Conservation (phyloP, 2,888 invertebrate species). For the Xiphydria camelus region DNA sequence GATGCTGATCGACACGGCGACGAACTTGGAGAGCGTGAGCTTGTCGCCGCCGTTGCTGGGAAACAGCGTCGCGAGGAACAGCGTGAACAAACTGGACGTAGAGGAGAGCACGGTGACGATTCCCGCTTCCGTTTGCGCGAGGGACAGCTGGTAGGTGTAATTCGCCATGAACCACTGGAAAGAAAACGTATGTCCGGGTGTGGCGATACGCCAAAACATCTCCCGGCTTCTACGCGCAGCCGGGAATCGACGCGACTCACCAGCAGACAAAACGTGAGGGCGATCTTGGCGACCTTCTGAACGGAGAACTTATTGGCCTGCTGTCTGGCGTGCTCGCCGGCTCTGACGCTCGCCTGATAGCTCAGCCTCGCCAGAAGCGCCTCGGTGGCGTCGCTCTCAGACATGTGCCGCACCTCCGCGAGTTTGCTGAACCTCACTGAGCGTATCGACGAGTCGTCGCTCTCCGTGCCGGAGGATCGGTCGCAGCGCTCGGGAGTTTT, state of each 20-base stretch:
- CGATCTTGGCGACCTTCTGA: slow-evolving; percentile 77
- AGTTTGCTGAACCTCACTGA: slow-evolving; percentile 91
- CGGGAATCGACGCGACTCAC: too few species aligned
- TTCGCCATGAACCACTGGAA: slow-evolving; percentile 94
- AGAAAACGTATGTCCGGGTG: too few species aligned
- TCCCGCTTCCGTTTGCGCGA: slow-evolving; percentile 81
- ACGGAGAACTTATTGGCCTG: slow-evolving; percentile 78
- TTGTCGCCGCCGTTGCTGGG: slow-evolving; percentile 81
- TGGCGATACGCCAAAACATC: too few species aligned
- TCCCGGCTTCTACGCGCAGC: too few species aligned
- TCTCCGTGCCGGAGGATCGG: slow-evolving; percentile 74
- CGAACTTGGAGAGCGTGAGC: slow-evolving; percentile 83
- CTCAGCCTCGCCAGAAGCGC: slow-evolving; percentile 90
- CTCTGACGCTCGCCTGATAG: slow-evolving; percentile 89
- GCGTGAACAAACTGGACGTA: slow-evolving; percentile 85
- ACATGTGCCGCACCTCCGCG: slow-evolving; percentile 87
- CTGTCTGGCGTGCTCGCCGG: slow-evolving; percentile 75
- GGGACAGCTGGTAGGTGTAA: slow-evolving; percentile 87
- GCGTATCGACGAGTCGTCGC: slow-evolving; percentile 82
- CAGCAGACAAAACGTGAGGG: slow-evolving; percentile 82
- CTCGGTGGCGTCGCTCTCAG: slow-evolving; percentile 87
- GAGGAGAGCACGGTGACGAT: slow-evolving; percentile 89
- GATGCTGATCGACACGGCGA: slow-evolving; percentile 79
- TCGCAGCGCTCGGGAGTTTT: slow-evolving; percentile 74
- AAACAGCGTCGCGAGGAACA: slow-evolving; percentile 84